Evolutionary conservation across 1,140 invertebrate genomes (phyloP).

Genomic region (Nymphalis io): DNA sequence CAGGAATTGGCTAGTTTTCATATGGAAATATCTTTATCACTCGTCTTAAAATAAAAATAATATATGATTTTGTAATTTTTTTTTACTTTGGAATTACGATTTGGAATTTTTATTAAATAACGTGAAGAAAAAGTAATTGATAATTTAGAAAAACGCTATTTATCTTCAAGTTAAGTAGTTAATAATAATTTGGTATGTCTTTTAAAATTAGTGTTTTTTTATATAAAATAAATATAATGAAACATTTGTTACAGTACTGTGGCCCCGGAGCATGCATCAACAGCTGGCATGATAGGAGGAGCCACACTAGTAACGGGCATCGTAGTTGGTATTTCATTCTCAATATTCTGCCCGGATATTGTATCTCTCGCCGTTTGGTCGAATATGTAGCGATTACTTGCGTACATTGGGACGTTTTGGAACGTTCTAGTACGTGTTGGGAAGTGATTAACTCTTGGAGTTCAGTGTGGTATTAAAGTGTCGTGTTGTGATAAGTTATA

Average conservation of each 20-base stretch:
- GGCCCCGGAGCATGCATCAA: constrained; percentile 89
- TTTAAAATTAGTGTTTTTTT: background rate
- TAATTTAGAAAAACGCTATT: no score
- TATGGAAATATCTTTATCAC: no score
- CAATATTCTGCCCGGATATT: constrained; percentile 85
- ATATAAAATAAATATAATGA: background rate
- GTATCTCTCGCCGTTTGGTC: constrained; percentile 62
- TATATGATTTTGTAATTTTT: no score
- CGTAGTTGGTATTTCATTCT: constrained; percentile 90
- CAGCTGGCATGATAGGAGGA: constrained; percentile 97
- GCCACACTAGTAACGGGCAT: constrained; percentile 95
- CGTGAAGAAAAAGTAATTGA: no score
- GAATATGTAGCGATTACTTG: constrained; percentile 50
- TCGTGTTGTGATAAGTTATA: constrained; percentile 22
- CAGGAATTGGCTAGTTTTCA: no score
- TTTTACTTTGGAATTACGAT: no score
- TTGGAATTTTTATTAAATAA: no score
- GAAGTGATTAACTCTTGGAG: constrained; percentile 14
- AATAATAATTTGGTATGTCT: background rate
- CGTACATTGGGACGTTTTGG: constrained; percentile 46
- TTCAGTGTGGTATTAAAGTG: constrained; percentile 26
- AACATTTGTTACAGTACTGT: constrained; percentile 85
- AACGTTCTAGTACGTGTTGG: constrained; percentile 43
- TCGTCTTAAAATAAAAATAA: no score
- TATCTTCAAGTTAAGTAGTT: no score